A percentile compares a stretch with the other conserved stretches of the same genome.
Conservation (phyloP, 2,888 invertebrate genomes). For the Calameuta pallipes region DNA sequence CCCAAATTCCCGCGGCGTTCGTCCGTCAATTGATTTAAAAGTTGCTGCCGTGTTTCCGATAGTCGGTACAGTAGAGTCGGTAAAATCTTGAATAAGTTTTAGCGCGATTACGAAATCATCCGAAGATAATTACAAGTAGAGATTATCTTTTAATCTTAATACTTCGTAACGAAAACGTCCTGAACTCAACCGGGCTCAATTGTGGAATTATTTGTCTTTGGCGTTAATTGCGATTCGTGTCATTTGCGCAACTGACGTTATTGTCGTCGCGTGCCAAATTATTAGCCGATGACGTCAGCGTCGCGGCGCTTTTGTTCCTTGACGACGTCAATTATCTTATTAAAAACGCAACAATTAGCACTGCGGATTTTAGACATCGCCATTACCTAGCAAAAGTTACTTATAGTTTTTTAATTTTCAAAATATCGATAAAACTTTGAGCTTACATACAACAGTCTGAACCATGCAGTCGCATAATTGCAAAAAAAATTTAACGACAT, state of each 20-base stretch:
- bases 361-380: conserved; percentile 39
- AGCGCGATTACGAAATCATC: neutral
- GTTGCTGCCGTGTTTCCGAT: conserved; percentile 3
- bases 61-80: neutral
- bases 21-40: conserved; percentile 37
- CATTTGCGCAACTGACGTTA: conserved; percentile 52
- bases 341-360: conserved; percentile 46
- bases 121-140: neutral
- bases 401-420: conserved; percentile 8
- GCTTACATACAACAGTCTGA: no score
- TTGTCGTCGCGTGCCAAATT: conserved; percentile 64
- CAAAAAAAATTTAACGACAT: no score
- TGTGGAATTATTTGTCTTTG: conserved; percentile 55
- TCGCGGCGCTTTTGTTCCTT: conserved; percentile 45
- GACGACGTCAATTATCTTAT: conserved; percentile 60
- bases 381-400: conserved; percentile 6
- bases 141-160: neutral
- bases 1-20: neutral
- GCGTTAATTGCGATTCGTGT: conserved; percentile 54
- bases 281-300: conserved; percentile 62
- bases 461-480: no score
- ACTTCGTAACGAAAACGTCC: neutral
- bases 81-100: neutral
- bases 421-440: no score
- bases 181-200: conserved; percentile 31